Base-by-base conservation (phyloP, 1,140 invertebrate species). In the Chymomyza costata region DNA sequence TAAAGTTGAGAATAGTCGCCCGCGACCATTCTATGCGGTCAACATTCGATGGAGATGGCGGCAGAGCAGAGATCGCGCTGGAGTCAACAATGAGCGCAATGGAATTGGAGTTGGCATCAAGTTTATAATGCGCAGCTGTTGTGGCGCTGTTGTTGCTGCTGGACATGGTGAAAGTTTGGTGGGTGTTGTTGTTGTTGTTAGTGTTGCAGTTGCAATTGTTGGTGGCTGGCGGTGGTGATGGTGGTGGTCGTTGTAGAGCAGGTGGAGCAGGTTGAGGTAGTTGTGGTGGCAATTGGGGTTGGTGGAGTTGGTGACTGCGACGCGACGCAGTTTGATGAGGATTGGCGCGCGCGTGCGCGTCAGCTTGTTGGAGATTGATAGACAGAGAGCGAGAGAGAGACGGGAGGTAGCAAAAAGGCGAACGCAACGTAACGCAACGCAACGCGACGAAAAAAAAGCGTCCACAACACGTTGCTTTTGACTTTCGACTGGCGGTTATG, bases 1-100 rank as follows among this genome's bases (percentile, higher is more conserved):
- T 84, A 32, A 84, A 84, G 47, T 60, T 68, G 13, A 84, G 53
- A 15, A 84, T 84, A 19, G 82, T 84, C 16, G 78, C 56, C 52
- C 82, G 82, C 28, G 82, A 84, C 82, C 82, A 84, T 64, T 84
- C 82, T 13, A 84, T 65, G 47, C 82, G 82, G 38, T 84, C 82
- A 0, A 49, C 65, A 14, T 63, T 50, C 31, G 55, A 52, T 14
- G 70, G 8, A 15, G 46, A 37, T 30, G 67, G 45, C 18, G 58
- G 35, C 13, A 14, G 56, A 57, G 49, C 34, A 44, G 41, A 15
- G 53, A 35, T 43, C 18, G 46, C 39, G 43, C 50, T 21, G 11
- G 35, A 64, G 58, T 73, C 69, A 37, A 60, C 53, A 55, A 78
- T 74, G 49, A 74, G 45, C 47, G 65, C 57, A 40, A 74, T 74